A percentile compares a stretch with the other conserved stretches of the same genome.
These are phyloP conservation scores for Hystrix brachyura DNA, from an alignment of 2,113 vertebrate species.

Conservation along the genomic window DNA sequence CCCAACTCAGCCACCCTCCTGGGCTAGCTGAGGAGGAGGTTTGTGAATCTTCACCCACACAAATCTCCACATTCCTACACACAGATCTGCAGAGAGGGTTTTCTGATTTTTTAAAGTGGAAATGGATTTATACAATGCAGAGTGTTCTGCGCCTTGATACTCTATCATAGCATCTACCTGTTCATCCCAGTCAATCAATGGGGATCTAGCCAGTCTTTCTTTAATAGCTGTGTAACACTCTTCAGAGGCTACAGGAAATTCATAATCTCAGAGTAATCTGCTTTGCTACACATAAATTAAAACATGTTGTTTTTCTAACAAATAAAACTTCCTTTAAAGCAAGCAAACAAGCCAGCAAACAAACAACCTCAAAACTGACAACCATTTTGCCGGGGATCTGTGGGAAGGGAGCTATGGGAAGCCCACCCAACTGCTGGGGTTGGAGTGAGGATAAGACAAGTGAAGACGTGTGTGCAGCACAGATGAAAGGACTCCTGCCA, in stretches of 20 bases:
- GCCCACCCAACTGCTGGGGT: too few species aligned
- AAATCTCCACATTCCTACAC: background rate
- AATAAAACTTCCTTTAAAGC: background rate
- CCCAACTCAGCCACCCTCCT: background rate
- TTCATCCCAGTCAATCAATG: background rate
- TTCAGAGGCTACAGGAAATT: constrained; percentile 33
- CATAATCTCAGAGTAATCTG: constrained; percentile 32
- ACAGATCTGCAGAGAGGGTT: background rate
- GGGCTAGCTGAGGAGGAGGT: background rate
- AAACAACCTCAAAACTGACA: background rate
- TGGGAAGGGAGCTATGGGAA: background rate
- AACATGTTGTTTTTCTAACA: background rate
- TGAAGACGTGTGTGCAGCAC: fast-evolving
- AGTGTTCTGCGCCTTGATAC: background rate
- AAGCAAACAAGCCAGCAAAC: background rate
- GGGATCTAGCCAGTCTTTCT: background rate
- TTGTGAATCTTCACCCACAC: background rate
- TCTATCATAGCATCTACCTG: background rate
- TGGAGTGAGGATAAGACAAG: background rate
- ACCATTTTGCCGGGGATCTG: background rate
- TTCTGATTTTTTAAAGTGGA: background rate
- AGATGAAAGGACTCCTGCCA: background rate
- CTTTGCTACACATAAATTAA: background rate
- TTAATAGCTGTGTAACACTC: background rate
- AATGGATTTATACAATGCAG: background rate